A percentile compares a stretch with the other conserved stretches of the same genome.
phyloP scores from a whole-genome alignment of 2,888 invertebrate genomes.

The Lycia hirtaria region DNA sequence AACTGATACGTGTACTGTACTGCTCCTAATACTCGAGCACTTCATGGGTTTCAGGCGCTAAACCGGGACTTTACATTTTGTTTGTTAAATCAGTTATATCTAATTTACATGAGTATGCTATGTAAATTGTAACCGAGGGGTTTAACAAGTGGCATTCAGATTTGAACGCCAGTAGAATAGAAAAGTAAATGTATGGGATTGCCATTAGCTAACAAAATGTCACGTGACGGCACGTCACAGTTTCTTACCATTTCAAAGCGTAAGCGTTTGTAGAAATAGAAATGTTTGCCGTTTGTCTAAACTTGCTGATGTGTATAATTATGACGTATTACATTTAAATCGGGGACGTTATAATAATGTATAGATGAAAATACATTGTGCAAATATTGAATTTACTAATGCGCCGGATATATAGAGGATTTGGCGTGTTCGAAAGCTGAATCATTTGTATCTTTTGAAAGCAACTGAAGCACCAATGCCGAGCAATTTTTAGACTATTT shows the following conservation, averaged over 20 bases:
- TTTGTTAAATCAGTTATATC: constrained; percentile 11
- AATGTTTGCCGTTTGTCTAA: no score
- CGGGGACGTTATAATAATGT: constrained; percentile 41
- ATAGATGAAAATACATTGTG: constrained; percentile 41
- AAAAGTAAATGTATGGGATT: no score
- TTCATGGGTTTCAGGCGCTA: constrained; percentile 25
- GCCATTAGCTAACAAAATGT: no score
- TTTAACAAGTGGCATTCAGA: no score
- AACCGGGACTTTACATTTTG: constrained; percentile 5
- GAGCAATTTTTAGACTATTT: constrained; percentile 75
- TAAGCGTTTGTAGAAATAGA: no score
- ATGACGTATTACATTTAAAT: constrained; percentile 17
- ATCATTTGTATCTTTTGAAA: constrained; percentile 43
- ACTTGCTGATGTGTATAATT: not conserved
- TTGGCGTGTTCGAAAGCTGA: constrained; percentile 41
- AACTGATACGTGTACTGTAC: constrained; percentile 4
- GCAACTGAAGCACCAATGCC: constrained; percentile 47
- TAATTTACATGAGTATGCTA: not conserved
- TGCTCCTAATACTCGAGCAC: constrained; percentile 10
- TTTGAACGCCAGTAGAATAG: no score
- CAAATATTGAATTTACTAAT: constrained; percentile 49
- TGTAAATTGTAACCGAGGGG: no score
- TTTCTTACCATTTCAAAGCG: no score
- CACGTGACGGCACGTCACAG: no score
- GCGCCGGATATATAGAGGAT: constrained; percentile 43